Evolutionary conservation across 2,888 invertebrate genomes (phyloP), one percentile per base, ranked within the genome.

Genomic region (Cenopis cana): DNA sequence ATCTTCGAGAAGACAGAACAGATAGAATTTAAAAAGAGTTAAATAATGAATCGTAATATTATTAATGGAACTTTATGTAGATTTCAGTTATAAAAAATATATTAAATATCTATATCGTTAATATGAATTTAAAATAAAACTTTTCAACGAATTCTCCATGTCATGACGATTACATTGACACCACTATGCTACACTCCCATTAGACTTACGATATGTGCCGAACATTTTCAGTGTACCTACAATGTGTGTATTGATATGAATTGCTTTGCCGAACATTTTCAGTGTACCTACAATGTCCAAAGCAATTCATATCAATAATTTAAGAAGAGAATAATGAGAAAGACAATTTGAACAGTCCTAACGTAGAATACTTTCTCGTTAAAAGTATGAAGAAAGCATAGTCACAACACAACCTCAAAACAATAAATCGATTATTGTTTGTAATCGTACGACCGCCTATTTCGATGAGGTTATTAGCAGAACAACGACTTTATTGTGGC

Each of bases 401-500:
- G n/a, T n/a, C n/a, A n/a, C n/a, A n/a, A n/a, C n/a, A n/a, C 36
- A 24, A 52, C 52, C 17, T 69, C 36, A 52, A 57, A 36, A 59
- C 41, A 70, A 59, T 65, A 66, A 70, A 71, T 71, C 29, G 17
- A 57, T 55, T 66, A 66, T 66, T 55, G 38, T 49, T 62, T 36
- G 33, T 46, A 60, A 29, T 46, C 54, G 33, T 52, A 64, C 50
- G 41, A 50, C 50, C 38, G 62, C 46, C 52, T 66, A 49, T 36
- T 71, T 38, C 49, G 60, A 55, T 60, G 36, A 57, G 18, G 60
- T 66, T 66, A 71, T 71, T 71, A 66, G 60, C 41, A 24, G 55
- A 66, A 71, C 60, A 71, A 66, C 65, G 29, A 70, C 66, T 71
- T 66, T 54, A 71, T 66, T 71, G 60, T 71, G 24, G 36, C 50